Conservation (phyloP, 2,113 vertebrate genomes). For the Ailurus styani region DNA sequence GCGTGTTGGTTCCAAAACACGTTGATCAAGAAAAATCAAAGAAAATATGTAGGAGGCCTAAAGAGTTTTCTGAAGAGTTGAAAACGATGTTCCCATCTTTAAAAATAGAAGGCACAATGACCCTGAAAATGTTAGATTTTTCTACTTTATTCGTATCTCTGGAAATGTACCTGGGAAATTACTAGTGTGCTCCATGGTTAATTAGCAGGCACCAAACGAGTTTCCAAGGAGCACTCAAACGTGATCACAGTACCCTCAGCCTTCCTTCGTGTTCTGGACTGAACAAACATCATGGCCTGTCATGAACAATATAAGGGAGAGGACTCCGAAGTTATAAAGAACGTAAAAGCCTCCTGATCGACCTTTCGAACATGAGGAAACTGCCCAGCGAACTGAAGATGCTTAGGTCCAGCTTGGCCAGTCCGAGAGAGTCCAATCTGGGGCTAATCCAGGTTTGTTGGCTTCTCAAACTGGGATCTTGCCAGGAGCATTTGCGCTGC, state of each 20-base stretch:
- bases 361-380: not conserved
- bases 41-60: not conserved
- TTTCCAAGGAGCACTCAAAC: not conserved
- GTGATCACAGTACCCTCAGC: not conserved
- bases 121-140: not conserved
- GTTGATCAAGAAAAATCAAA: not conserved
- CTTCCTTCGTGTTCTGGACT: not conserved
- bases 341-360: not conserved
- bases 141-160: not conserved
- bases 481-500: not conserved
- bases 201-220: not conserved
- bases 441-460: not conserved
- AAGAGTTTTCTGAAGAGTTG: not conserved
- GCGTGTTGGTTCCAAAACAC: not conserved
- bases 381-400: not conserved
- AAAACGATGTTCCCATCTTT: not conserved
- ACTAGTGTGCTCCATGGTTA: not conserved
- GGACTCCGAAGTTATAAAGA: not conserved
- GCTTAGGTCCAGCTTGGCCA: not conserved
- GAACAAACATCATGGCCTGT: not conserved
- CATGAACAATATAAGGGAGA: not conserved
- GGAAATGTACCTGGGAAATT: not conserved
- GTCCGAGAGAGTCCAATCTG: not conserved
- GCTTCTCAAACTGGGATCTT: not conserved
- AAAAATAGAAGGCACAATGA: not conserved